Evolutionary conservation across 2,797 vertebrate species (phyloP).

Genomic region (Pogonophryne albipinna): DNA sequence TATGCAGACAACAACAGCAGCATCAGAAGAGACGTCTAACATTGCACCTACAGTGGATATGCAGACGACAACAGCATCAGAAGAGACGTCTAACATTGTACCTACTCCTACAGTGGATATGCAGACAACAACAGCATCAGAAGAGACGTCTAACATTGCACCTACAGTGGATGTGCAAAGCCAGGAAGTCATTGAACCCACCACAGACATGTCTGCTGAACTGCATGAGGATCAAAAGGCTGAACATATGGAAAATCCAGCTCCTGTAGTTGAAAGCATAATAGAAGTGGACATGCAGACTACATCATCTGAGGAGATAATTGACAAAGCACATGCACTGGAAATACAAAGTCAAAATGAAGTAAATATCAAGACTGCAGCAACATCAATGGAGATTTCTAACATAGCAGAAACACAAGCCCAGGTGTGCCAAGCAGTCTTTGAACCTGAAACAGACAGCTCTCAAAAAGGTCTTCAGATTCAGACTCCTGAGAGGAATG

Average conservation of each 20-base stretch:
- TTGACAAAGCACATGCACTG: background rate
- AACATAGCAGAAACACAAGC: slow-evolving; percentile 8
- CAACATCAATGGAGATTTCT: slow-evolving; percentile 3
- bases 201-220: slow-evolving; percentile 12
- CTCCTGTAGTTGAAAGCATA: background rate
- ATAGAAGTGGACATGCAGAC: slow-evolving; percentile 22
- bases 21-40: slow-evolving; percentile 23
- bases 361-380: background rate
- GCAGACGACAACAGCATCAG: background rate
- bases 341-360: slow-evolving; percentile 18
- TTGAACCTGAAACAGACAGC: background rate
- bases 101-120: slow-evolving; percentile 4
- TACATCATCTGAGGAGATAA: background rate
- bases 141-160: slow-evolving; percentile 14
- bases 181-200: slow-evolving; percentile 24
- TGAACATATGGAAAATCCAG: slow-evolving; percentile 22
- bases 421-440: slow-evolving; percentile 18
- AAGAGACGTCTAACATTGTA: slow-evolving; percentile 12
- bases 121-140: background rate
- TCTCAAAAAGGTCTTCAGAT: slow-evolving; percentile 16
- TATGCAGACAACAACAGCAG: background rate
- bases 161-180: too few species aligned
- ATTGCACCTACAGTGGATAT: background rate
- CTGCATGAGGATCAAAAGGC: slow-evolving; percentile 6
- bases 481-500: slow-evolving; percentile 19